Conservation (phyloP, 2,888 invertebrate species). For the Latrodectus hesperus region DNA sequence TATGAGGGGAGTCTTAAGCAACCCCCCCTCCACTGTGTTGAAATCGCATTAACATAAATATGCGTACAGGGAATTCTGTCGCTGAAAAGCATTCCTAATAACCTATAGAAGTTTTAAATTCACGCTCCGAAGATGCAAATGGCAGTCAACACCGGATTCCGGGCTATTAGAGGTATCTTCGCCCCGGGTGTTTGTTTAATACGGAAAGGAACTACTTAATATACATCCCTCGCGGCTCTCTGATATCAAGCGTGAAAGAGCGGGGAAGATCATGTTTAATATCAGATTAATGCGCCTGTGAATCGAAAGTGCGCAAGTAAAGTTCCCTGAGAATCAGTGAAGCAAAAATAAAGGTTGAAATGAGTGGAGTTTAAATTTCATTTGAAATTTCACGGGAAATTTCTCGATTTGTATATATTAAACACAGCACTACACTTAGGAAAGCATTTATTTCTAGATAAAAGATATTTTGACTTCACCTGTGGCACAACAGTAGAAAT, state of each 20-base stretch:
- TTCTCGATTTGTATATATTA: too few species aligned
- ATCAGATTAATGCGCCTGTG: conserved; percentile 2
- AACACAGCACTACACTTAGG: too few species aligned
- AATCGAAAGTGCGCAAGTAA: too few species aligned
- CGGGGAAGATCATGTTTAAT: not conserved
- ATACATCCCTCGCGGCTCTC: not conserved
- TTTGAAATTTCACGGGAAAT: too few species aligned
- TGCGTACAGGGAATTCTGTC: not conserved
- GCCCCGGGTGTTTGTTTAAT: not conserved
- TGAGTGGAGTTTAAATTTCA: too few species aligned
- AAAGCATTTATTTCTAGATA: too few species aligned
- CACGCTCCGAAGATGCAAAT: not conserved
- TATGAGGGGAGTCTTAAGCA: too few species aligned
- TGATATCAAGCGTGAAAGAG: not conserved
- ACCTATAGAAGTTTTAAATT: conserved; percentile 6
- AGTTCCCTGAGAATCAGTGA: too few species aligned
- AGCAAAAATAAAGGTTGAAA: too few species aligned
- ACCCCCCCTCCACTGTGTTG: not conserved
- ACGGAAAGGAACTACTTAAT: not conserved
- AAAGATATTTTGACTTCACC: too few species aligned
- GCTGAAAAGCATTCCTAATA: not conserved
- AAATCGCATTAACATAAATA: conserved; percentile 3
- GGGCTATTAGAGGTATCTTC: not conserved
- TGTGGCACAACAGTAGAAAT: too few species aligned
- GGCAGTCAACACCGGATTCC: not conserved